phyloP scores from a whole-genome alignment of 2,888 invertebrate genomes.

The Griposia aprilina region DNA sequence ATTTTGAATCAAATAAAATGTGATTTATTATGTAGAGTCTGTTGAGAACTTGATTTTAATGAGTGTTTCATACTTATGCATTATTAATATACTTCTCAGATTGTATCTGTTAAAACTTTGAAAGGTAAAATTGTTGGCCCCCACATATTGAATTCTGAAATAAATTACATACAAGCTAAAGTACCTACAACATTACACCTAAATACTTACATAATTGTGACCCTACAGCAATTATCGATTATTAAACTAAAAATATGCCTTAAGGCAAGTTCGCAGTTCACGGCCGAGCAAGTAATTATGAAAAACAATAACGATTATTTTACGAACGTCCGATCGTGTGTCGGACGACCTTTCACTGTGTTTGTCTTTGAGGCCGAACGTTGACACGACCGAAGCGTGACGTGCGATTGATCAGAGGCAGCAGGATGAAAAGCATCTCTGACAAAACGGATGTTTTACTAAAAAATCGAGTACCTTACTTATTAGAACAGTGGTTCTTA shows the following conservation, averaged over 20 bases:
- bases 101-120: background rate
- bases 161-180: background rate
- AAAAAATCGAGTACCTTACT: background rate
- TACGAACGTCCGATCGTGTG: constrained; percentile 65
- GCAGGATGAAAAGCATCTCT: background rate
- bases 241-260: constrained; percentile 55
- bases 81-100: background rate
- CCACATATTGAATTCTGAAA: background rate
- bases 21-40: too few species aligned
- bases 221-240: constrained; percentile 13
- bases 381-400: background rate
- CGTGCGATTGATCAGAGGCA: background rate
- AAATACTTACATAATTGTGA: constrained; percentile 8
- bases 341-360: constrained; percentile 68
- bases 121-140: background rate
- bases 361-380: constrained; percentile 29
- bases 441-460: background rate
- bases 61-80: too few species aligned
- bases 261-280: constrained; percentile 78
- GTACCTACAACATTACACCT: background rate
- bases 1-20: too few species aligned
- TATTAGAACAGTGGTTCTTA: too few species aligned
- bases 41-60: background rate
- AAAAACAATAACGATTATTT: constrained; percentile 72
- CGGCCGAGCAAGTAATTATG: constrained; percentile 74